These are phyloP conservation scores for Zeus faber DNA, from an alignment of 2,113 vertebrate species.

Conservation along the genomic window DNA sequence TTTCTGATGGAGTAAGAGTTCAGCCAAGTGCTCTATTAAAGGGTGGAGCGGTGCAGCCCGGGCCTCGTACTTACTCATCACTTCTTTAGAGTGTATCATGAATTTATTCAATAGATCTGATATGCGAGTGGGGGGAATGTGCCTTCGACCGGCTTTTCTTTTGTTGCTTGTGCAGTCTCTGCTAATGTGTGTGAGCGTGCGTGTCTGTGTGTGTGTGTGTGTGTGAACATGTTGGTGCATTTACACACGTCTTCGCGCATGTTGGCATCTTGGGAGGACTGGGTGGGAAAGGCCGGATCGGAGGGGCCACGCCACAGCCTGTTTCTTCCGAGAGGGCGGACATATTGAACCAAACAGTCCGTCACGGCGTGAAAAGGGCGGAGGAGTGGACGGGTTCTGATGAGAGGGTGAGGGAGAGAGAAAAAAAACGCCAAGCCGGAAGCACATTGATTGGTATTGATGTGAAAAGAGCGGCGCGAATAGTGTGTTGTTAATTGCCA, in stretches of 20 bases:
- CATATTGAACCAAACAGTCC: no score
- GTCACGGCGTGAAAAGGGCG: not conserved
- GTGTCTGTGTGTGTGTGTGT: no score
- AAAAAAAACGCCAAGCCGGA: not conserved
- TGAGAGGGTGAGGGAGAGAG: not conserved
- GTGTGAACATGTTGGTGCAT: no score
- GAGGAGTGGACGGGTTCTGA: not conserved
- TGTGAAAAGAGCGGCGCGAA: not conserved
- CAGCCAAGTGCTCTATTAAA: constrained; percentile 34
- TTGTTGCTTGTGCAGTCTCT: no score
- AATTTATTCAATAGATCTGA: not conserved
- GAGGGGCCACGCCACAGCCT: no score
- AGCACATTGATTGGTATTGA: not conserved
- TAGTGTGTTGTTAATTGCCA: not conserved
- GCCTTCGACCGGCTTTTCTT: no score
- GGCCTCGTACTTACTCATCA: constrained; percentile 26
- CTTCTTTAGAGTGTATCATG: not conserved
- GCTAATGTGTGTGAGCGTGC: no score
- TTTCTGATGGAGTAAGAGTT: constrained; percentile 37
- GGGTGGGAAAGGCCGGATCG: no score
- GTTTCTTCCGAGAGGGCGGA: no score
- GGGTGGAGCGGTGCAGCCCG: constrained; percentile 31
- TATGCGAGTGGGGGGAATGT: not conserved
- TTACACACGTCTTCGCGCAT: no score
- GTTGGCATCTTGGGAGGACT: no score